phyloP scores from a whole-genome alignment of 2,113 vertebrate species.

The Siphamia tubifer region DNA sequence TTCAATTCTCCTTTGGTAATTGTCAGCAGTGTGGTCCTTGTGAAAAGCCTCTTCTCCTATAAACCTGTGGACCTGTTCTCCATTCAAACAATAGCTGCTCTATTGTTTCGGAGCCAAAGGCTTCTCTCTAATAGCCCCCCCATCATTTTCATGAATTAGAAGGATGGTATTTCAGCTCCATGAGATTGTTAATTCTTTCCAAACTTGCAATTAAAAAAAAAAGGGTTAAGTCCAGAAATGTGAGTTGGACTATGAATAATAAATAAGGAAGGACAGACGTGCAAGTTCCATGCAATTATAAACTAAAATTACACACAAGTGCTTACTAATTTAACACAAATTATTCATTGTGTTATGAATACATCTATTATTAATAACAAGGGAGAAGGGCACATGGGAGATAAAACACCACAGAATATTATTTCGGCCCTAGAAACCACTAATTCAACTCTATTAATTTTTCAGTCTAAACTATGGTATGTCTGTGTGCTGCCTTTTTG shows the following conservation, averaged over 20 bases:
- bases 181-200: slow-evolving; percentile 1
- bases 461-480: neutral
- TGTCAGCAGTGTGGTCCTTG: neutral
- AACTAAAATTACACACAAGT: slow-evolving; percentile 25
- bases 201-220: neutral
- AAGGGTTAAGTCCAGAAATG: neutral
- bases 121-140: neutral
- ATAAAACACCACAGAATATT: slow-evolving; percentile 24
- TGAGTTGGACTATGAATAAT: slow-evolving; percentile 41
- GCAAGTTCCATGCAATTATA: slow-evolving; percentile 45
- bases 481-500: neutral
- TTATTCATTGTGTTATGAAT: slow-evolving; percentile 60
- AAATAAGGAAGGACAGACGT: slow-evolving; percentile 31
- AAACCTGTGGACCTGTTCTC: neutral
- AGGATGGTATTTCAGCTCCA: neutral
- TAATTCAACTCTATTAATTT: neutral
- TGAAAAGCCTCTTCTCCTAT: neutral
- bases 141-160: neutral
- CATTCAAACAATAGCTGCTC: neutral
- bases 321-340: slow-evolving; percentile 42
- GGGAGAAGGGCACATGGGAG: neutral
- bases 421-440: slow-evolving; percentile 6
- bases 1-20: neutral
- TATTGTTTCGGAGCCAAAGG: neutral
- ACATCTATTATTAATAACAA: slow-evolving; percentile 41